Base-by-base conservation (phyloP, 2,888 invertebrate species). In the Liposcelis brunnea region DNA sequence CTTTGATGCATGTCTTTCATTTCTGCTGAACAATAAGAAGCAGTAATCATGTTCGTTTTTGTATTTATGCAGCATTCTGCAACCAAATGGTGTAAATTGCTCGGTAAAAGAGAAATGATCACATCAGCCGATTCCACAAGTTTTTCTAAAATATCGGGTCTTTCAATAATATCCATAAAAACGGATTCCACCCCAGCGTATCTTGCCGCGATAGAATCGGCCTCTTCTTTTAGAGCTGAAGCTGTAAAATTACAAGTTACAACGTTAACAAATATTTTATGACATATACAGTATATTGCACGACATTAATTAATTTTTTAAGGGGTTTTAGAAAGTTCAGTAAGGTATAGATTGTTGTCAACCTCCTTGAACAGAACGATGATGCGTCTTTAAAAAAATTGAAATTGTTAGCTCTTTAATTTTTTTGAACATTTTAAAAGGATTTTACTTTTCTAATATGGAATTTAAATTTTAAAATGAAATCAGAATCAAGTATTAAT, bases 11-110 rank as follows among this genome's bases (percentile, higher is more conserved):
- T 64, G 1, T 74, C 74, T 55, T 72, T 75, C 54, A 98, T 82
- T 56, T 83, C 80, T 1, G 87, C 81, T 10, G 83, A 81, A 46
- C 89, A 76, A 57, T 98, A 98, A 49, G 93, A 94, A 0, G 95
- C 94, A 0, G 98, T 98, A 14, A 98, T 93, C 77, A 98, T 77
- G 61, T 98, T 89, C 0, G 80, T 82, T 49, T 77, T 75, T 49
- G 81, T 72, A n/a, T 74, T 71, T 44, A 98, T 82, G 59, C 97
- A 98, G 14, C 80, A 75, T 55, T 77, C 74, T 0, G 95, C 97
- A 2, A 84, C 77, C 4, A 78, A 67, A 0, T 86, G 83, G 60
- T 98, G 98, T 31, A 94, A 69, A 12, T 77, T 71, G 58, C 91
- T 94, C 0, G 98, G 98, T 40, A 99, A 66, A 36, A 98, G 70